These are phyloP conservation scores for Laticauda colubrina DNA, from an alignment of 2,113 vertebrate species.

Conservation along the genomic window DNA sequence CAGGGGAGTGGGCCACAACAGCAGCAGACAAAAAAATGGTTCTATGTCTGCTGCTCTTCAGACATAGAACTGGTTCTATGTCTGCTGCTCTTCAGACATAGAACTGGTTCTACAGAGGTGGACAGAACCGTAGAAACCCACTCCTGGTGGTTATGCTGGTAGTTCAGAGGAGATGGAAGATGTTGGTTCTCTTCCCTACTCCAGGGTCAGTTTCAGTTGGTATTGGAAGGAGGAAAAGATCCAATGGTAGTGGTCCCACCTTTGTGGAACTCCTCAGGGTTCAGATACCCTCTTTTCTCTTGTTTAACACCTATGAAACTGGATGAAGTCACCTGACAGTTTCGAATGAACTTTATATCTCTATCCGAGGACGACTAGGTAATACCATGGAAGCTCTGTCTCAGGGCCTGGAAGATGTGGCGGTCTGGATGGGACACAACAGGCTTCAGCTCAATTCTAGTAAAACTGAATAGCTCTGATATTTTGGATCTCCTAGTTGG, in stretches of 20 bases:
- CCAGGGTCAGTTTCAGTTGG: neutral
- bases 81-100: too few relatives aligned
- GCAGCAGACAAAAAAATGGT: too few relatives aligned
- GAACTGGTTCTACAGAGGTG: too few relatives aligned
- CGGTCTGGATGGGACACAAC: neutral
- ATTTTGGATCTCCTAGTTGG: neutral
- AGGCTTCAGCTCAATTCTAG: neutral
- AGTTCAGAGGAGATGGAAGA: neutral
- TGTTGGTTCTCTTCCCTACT: neutral
- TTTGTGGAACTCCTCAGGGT: neutral
- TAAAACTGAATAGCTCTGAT: neutral
- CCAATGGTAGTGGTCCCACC: neutral
- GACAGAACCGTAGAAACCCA: too few relatives aligned
- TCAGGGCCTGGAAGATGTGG: neutral
- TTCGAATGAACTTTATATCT: neutral
- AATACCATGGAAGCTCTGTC: neutral
- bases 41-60: too few relatives aligned
- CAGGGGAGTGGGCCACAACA: too few relatives aligned
- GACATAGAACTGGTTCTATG: too few relatives aligned
- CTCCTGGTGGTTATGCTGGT: neutral
- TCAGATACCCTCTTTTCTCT: neutral
- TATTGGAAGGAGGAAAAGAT: neutral
- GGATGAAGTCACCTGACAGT: neutral
- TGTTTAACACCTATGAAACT: neutral
- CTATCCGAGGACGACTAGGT: neutral